Base-by-base conservation (phyloP, 2,888 invertebrate species). In the Erebia epiphron region DNA sequence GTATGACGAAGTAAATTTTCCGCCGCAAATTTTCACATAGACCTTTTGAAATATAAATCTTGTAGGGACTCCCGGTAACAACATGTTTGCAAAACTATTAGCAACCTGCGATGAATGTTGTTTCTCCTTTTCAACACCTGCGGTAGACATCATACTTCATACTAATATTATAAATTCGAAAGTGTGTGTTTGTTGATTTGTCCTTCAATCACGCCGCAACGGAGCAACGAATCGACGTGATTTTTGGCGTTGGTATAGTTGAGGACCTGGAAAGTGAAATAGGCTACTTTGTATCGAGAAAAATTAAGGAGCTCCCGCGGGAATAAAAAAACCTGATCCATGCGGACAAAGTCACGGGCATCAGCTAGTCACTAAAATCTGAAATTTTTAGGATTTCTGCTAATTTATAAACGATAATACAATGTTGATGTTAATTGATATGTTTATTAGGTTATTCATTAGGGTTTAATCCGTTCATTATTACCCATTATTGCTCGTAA, bases 21-120 rank as follows among this genome's bases (percentile, higher is more conserved):
- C 82, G 79, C 80, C 78, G 84, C 82, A 84, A 89, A 89, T 88
- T 89, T 90, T 86, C 83, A 71, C 78, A 71, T 74, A 79, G 78
- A 74, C 79, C 79, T 75, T 78, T 83, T 75, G 77, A 80, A 81
- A 75, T 78, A 79, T 75, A 78, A 80, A 81, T 80, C 78, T 83
- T 82, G 85, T 86, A 71, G 69, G 71, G 52, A 68, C 41, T 56
- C 56, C 60, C 49, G 43, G 64, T 67, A 71, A 86, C 80, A 81
- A 85, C 80, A 82, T 88, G 88, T 89, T 89, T 88, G 86, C 86
- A 82, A 82, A 82, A 83, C 84, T 86, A 87, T 91, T 88, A 86
- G 81, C 81, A 82, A 85, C 86, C 84, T 83, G 86, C 82, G 87
- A 87, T 82, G 83, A 86, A 86, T 85, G 85, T 82, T 83, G 58